phyloP scores from a whole-genome alignment of 2,113 vertebrate genomes.

The Aspiorhynchus laticeps region DNA sequence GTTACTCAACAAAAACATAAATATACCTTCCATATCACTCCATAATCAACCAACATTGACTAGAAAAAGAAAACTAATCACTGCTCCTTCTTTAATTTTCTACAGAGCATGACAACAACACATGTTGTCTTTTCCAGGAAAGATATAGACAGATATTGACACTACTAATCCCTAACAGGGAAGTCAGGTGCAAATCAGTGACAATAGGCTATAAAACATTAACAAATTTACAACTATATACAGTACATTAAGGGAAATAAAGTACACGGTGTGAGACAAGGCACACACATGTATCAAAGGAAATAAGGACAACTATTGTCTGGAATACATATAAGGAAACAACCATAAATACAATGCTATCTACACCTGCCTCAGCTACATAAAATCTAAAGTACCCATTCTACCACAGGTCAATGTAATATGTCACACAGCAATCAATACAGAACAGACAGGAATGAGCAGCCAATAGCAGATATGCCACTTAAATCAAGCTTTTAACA shows the following conservation, averaged over 20 bases:
- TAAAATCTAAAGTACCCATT: neutral
- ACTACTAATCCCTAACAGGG: neutral
- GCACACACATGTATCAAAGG: neutral
- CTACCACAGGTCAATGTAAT: neutral
- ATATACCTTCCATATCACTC: neutral
- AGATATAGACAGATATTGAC: neutral
- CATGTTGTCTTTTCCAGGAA: neutral
- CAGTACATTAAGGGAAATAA: neutral
- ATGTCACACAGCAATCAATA: conserved; percentile 16
- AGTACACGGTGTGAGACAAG: neutral
- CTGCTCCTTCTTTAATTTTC: too few relatives aligned
- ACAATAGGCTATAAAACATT: neutral
- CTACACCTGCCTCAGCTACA: neutral
- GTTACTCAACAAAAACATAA: neutral
- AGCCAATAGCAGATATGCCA: neutral
- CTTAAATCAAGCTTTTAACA: conserved; percentile 32
- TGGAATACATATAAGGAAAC: conserved; percentile 12
- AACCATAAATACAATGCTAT: neutral
- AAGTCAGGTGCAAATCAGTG: neutral
- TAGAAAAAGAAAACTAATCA: neutral
- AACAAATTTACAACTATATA: neutral
- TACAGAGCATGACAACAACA: neutral
- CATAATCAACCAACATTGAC: neutral
- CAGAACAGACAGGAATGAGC: neutral
- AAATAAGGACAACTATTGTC: neutral